Evolutionary conservation across 2,888 invertebrate species (phyloP).

Genomic region (Philaethria dido): DNA sequence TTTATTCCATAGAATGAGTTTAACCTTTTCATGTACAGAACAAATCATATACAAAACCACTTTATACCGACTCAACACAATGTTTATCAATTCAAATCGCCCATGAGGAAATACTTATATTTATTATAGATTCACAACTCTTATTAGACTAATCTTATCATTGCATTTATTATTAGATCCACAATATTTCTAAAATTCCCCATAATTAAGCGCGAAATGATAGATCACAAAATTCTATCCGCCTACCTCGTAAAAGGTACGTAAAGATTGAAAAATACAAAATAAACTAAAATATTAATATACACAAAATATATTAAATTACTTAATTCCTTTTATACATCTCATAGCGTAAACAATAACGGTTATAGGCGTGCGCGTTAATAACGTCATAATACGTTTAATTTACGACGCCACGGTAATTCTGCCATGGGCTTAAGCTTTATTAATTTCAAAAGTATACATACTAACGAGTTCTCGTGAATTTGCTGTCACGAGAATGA

Average conservation of each 20-base stretch:
- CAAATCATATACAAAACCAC: neutral
- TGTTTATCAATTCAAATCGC: neutral
- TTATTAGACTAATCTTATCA: too few relatives aligned
- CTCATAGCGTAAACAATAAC: slow-evolving; percentile 37
- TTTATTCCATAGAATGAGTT: neutral
- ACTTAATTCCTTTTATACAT: slow-evolving; percentile 31
- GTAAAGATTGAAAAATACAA: neutral
- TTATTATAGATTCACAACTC: too few relatives aligned
- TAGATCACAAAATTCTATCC: too few relatives aligned
- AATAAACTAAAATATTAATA: neutral
- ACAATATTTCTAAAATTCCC: too few relatives aligned
- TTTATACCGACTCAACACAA: neutral
- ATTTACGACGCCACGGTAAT: slow-evolving; percentile 56
- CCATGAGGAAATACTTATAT: too few relatives aligned
- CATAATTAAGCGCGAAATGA: too few relatives aligned
- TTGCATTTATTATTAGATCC: too few relatives aligned
- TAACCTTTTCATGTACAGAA: neutral
- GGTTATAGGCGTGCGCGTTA: slow-evolving; percentile 44
- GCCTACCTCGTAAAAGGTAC: too few relatives aligned
- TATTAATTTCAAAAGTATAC: slow-evolving; percentile 57
- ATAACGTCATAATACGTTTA: slow-evolving; percentile 58
- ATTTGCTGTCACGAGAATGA: slow-evolving; percentile 19
- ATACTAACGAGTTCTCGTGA: slow-evolving; percentile 38
- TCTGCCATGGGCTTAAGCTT: slow-evolving; percentile 52
- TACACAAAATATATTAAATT: slow-evolving; percentile 29